A percentile compares a stretch with the other conserved stretches of the same genome.
Evolutionary conservation across 1,140 invertebrate genomes (phyloP).

Genomic region (Orchesella cincta): DNA sequence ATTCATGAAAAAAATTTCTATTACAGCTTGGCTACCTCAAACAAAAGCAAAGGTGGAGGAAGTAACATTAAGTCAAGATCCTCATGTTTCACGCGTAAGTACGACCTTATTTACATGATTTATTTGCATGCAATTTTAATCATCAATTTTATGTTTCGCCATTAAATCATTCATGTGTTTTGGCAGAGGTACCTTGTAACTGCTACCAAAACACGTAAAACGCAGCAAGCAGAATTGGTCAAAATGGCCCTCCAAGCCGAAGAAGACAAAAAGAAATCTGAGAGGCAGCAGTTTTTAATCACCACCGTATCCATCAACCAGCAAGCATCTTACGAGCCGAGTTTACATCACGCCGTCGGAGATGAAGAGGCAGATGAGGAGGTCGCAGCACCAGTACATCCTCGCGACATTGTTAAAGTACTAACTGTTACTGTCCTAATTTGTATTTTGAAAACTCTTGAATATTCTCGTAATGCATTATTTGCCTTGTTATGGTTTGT

Average conservation of each 20-base stretch:
- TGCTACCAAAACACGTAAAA: constrained; percentile 96
- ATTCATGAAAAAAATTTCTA: too few relatives aligned
- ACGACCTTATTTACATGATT: too few relatives aligned
- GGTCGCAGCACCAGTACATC: constrained; percentile 41
- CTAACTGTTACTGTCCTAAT: too few relatives aligned
- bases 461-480: too few relatives aligned
- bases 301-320: constrained; percentile 94
- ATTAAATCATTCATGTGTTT: too few relatives aligned
- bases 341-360: constrained; percentile 76
- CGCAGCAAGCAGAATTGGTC: constrained; percentile 97
- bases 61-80: constrained; percentile 97
- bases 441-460: too few relatives aligned
- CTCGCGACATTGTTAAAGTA: too few relatives aligned
- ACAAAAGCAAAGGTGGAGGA: constrained; percentile 98
- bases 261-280: constrained; percentile 89
- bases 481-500: too few relatives aligned
- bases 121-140: too few relatives aligned
- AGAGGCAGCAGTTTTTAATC: constrained; percentile 93
- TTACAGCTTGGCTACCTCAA: constrained; percentile 86
- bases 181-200: constrained; percentile 92
- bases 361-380: constrained; percentile 83
- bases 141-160: too few relatives aligned
- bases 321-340: constrained; percentile 94
- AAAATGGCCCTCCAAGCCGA: constrained; percentile 91
- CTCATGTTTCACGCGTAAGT: constrained; percentile 72